A percentile compares a stretch with the other conserved stretches of the same genome.
Conservation (phyloP, 2,113 vertebrate genomes). For the Montifringilla adamsi region DNA sequence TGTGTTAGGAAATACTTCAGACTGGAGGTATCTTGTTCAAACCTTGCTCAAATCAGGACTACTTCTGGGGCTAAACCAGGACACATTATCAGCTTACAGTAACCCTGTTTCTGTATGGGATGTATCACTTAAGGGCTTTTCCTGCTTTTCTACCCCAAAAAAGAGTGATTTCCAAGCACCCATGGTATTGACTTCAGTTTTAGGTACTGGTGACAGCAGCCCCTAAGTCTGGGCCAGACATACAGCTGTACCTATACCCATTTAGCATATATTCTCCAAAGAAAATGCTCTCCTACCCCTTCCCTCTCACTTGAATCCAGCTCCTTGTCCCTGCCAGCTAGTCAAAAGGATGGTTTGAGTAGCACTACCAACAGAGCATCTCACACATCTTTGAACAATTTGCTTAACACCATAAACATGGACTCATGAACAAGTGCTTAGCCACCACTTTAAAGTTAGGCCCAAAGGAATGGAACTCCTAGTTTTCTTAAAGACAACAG, state of each 20-base stretch:
- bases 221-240: neutral
- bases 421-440: neutral
- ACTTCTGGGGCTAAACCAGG: neutral
- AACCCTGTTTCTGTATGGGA: neutral
- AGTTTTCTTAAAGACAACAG: neutral
- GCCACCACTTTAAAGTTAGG: neutral
- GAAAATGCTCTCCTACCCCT: neutral
- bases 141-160: neutral
- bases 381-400: neutral
- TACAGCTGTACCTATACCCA: neutral
- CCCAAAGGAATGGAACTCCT: neutral
- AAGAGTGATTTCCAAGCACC: neutral
- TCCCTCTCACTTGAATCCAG: neutral
- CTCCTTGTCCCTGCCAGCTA: neutral
- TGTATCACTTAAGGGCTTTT: neutral
- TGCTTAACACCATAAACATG: neutral
- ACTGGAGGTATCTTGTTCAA: neutral
- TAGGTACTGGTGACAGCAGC: neutral
- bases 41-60: neutral
- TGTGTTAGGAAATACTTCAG: neutral
- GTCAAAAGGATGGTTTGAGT: neutral
- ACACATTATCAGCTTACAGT: neutral
- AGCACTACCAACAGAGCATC: neutral
- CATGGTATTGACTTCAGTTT: neutral
- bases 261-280: neutral